A percentile compares a stretch with the other conserved stretches of the same genome.
Evolutionary conservation across 2,888 invertebrate genomes (phyloP).

Genomic region (Pristionchus fissidentatus): DNA sequence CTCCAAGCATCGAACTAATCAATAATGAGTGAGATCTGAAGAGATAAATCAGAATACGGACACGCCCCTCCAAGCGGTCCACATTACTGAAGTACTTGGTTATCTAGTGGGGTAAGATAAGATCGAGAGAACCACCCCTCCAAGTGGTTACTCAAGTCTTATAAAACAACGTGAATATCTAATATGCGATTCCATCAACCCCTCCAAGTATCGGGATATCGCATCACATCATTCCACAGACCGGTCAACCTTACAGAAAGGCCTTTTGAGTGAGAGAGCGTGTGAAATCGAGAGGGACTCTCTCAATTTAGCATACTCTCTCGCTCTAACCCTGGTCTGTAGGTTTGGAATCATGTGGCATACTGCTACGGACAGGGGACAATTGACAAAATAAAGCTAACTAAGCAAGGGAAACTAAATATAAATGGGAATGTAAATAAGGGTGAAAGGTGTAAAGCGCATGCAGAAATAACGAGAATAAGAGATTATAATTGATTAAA

Average conservation of each 20-base stretch:
- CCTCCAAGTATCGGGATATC: too few relatives aligned
- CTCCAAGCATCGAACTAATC: not conserved
- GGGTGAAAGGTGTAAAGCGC: not conserved
- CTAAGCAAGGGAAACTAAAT: not conserved
- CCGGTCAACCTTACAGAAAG: too few relatives aligned
- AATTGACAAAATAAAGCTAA: not conserved
- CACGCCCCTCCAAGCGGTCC: constrained; percentile 18
- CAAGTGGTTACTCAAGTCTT: not conserved
- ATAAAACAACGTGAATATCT: not conserved
- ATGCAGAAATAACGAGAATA: constrained; percentile 11
- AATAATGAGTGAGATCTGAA: not conserved
- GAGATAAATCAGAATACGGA: not conserved
- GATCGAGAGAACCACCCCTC: constrained; percentile 2
- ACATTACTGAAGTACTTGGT: too few relatives aligned
- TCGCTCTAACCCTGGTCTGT: too few relatives aligned
- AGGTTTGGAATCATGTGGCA: too few relatives aligned
- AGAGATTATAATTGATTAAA: not conserved
- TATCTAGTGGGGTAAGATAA: not conserved
- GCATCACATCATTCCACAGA: too few relatives aligned
- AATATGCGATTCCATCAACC: not conserved
- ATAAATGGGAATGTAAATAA: not conserved
- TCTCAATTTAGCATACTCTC: too few relatives aligned
- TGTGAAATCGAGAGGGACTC: too few relatives aligned
- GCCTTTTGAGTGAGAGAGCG: too few relatives aligned
- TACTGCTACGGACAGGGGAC: not conserved